Base-by-base conservation (phyloP, 2,888 invertebrate species). In the Leucophenga montana region DNA sequence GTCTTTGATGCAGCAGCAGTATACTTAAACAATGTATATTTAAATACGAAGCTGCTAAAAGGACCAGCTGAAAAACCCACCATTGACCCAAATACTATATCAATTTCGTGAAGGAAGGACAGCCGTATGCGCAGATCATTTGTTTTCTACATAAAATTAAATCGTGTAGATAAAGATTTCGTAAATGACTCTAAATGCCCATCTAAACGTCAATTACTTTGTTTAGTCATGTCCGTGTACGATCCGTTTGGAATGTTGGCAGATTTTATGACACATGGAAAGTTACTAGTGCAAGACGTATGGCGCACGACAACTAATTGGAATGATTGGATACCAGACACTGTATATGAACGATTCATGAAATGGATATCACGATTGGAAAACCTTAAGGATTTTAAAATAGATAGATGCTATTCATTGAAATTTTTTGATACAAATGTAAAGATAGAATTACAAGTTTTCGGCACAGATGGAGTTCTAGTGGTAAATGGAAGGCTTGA, bases 31-130 rank as follows among this genome's bases (percentile, higher is more conserved):
- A 16, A 16, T n/a, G 54, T 18, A 22, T 18, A 46, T 11, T 44
- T 65, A 13, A 69, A 65, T 22, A 46, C 56, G 4, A 31, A 31
- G 13, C 65, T 69, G 14, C 31, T 69, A 46, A 69, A 69, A 18
- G 64, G 65, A 46, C 64, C 64, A 44, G 69, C 64, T 48, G 48
- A n/a, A 69, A 56, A 69, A 69, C 57, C 69, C 64, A 4, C 48
- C 57, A 11, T 31, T 65, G 13, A 20, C 39, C 33, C n/a, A n/a
- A n/a, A n/a, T n/a, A n/a, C 22, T 68, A 22, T 68, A 33, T 31
- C 33, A 54, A 4, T 67, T 67, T 44, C 18, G 59, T 14, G 44
- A 67, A 67, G 67, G 27, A 65, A 59, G 33, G n/a, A n/a, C n/a
- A 18, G 62, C 56, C 22, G 59, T 59, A 16, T 59, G 59, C n/a